These are phyloP conservation scores for Euwallacea similis DNA, from an alignment of 1,140 invertebrate genomes.

Conservation along the genomic window DNA sequence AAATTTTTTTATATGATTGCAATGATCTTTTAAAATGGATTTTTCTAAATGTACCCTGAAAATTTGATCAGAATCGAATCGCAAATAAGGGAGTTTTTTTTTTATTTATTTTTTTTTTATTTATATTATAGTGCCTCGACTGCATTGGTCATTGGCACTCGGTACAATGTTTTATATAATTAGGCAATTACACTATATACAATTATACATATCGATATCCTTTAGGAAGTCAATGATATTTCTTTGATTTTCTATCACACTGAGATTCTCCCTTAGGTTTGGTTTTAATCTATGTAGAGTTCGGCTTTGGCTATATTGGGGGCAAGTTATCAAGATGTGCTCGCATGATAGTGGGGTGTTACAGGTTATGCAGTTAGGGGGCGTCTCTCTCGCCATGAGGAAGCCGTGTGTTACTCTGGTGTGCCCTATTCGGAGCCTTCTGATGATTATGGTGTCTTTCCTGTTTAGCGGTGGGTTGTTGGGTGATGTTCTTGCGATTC, in stretches of 20 bases:
- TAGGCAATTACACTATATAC: neutral
- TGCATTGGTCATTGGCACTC: neutral
- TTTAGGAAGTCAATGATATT: neutral
- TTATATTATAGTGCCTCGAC: conserved; percentile 2
- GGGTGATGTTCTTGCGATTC: neutral
- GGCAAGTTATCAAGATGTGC: neutral
- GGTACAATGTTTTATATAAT: neutral
- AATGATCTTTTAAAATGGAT: too few relatives aligned
- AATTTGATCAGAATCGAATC: too few relatives aligned
- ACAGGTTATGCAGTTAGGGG: conserved; percentile 1
- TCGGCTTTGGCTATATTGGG: neutral
- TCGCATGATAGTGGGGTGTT: neutral
- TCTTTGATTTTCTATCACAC: neutral
- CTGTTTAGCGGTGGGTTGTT: conserved; percentile 1
- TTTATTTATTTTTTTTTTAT: neutral
- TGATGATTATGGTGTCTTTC: conserved; percentile 3
- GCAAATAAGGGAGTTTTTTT: too few relatives aligned
- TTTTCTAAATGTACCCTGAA: too few relatives aligned
- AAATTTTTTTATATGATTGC: too few relatives aligned
- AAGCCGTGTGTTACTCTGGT: conserved; percentile 17
- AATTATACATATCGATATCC: neutral
- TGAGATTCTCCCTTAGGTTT: neutral
- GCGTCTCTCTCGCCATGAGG: conserved; percentile 4
- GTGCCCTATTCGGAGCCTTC: conserved; percentile 29
- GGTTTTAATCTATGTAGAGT: neutral